These are phyloP conservation scores for Nerophis lumbriciformis DNA, from an alignment of 2,113 vertebrate genomes.

Conservation along the genomic window DNA sequence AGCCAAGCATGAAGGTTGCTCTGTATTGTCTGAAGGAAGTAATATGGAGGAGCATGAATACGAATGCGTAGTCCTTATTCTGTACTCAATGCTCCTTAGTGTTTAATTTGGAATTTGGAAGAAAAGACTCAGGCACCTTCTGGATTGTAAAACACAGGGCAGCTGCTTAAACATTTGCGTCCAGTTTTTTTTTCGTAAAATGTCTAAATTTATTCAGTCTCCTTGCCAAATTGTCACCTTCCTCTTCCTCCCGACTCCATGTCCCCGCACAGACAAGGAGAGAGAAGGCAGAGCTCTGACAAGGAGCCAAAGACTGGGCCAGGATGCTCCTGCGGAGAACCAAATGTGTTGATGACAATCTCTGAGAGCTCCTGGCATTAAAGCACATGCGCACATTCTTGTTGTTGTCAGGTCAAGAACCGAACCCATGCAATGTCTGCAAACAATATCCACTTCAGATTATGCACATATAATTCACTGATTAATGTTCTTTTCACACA, in stretches of 20 bases:
- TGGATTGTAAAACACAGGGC: constrained; percentile 34
- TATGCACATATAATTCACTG: too few relatives aligned
- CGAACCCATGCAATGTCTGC: not conserved
- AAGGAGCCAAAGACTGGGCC: constrained; percentile 35
- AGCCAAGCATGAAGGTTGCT: constrained; percentile 55
- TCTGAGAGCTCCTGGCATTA: constrained; percentile 41
- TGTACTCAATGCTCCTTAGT: too few relatives aligned
- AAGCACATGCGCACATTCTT: constrained; percentile 10
- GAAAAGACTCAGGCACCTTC: not conserved
- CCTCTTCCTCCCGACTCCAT: constrained; percentile 11
- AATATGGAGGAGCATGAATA: not conserved
- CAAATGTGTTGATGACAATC: constrained; percentile 54
- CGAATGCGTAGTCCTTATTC: too few relatives aligned
- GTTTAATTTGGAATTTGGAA: not conserved
- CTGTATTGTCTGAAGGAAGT: constrained; percentile 28
- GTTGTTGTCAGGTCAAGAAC: constrained; percentile 27
- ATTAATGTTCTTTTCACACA: too few relatives aligned
- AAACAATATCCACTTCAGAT: too few relatives aligned
- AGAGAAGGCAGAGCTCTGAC: constrained; percentile 21
- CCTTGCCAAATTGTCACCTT: constrained; percentile 51
- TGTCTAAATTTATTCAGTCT: constrained; percentile 38
- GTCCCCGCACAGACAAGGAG: constrained; percentile 10
- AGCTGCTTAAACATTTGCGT: constrained; percentile 42
- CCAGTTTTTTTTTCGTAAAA: constrained; percentile 39
- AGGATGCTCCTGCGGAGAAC: constrained; percentile 59